Conservation (phyloP, 2,797 vertebrate genomes). For the Tolypeutes matacus region DNA sequence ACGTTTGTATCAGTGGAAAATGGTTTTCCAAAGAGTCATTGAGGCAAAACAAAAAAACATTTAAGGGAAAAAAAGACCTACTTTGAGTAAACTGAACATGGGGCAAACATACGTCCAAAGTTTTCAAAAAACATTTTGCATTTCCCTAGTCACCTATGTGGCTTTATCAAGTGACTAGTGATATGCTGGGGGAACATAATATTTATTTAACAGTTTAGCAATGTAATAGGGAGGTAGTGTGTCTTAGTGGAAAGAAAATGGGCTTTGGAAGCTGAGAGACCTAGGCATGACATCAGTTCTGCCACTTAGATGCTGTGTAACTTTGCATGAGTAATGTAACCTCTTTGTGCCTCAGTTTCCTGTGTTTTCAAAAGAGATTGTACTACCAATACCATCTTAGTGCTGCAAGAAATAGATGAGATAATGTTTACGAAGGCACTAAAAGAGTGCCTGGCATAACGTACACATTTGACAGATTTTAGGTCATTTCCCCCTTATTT, state of each 20-base stretch:
- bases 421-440: neutral
- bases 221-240: neutral
- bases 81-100: neutral
- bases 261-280: neutral
- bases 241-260: neutral
- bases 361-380: neutral
- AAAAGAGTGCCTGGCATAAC: neutral
- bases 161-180: neutral
- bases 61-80: slow-evolving; percentile 40
- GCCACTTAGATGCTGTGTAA: neutral
- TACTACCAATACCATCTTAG: neutral
- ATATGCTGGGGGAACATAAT: neutral
- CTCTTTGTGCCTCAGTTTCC: neutral
- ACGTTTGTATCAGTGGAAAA: slow-evolving; percentile 56
- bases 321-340: neutral
- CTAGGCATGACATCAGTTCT: neutral
- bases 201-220: neutral
- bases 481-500: neutral
- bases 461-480: neutral
- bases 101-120: neutral
- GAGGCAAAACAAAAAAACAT: slow-evolving; percentile 5
- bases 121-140: neutral
- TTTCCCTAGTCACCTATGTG: neutral
- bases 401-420: neutral
- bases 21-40: neutral